Conservation (phyloP, 2,888 invertebrate species). For the Junonia oenone region DNA sequence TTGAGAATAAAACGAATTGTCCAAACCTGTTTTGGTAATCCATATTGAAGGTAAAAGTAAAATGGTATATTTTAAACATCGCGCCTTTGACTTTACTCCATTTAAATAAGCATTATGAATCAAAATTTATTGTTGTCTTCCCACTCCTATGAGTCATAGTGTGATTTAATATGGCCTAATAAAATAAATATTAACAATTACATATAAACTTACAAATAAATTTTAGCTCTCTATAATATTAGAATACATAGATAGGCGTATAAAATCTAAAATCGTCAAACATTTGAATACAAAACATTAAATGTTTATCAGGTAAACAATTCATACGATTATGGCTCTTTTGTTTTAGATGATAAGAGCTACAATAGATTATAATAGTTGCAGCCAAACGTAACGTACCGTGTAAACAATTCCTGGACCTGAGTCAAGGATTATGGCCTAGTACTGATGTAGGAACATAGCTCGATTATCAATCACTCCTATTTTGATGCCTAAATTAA, state of each 20-base stretch:
- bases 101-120: background rate
- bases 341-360: background rate
- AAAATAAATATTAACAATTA: too few species aligned
- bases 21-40: background rate
- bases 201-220: too few species aligned
- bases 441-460: background rate
- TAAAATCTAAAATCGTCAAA: background rate
- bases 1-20: background rate
- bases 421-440: conserved; percentile 9
- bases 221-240: too few species aligned
- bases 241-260: background rate
- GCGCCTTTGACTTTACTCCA: background rate
- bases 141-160: too few species aligned
- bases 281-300: background rate
- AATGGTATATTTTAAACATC: background rate
- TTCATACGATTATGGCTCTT: background rate
- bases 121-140: background rate
- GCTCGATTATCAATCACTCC: background rate
- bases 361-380: background rate
- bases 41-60: background rate
- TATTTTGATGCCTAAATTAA: background rate
- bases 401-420: conserved; percentile 8
- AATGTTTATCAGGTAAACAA: background rate
- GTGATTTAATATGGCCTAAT: too few species aligned
- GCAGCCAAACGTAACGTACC: background rate